phyloP scores from a whole-genome alignment of 2,113 vertebrate species.

The Oreocharis arfaki region DNA sequence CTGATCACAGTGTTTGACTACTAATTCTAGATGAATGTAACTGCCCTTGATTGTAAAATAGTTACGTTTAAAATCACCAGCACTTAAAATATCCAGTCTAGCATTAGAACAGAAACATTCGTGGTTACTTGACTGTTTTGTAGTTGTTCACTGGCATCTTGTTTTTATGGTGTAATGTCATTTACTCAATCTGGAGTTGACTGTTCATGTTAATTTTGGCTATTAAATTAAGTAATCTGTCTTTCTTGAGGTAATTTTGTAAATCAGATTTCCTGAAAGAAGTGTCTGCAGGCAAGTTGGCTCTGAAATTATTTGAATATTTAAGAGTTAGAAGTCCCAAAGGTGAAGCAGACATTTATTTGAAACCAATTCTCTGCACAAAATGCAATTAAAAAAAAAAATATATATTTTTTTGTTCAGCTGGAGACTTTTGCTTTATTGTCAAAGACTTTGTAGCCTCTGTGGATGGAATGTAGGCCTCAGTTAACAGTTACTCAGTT shows the following conservation, averaged over 20 bases:
- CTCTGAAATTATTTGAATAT: conserved; percentile 60
- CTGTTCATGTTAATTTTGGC: conserved; percentile 44
- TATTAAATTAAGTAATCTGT: conserved; percentile 63
- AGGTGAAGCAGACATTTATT: conserved; percentile 67
- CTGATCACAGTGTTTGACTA: background rate
- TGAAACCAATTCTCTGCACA: conserved; percentile 50
- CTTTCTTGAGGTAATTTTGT: conserved; percentile 28
- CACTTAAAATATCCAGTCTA: background rate
- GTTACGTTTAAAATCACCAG: background rate
- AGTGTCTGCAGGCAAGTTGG: conserved; percentile 22
- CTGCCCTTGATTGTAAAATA: background rate
- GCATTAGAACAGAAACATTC: background rate
- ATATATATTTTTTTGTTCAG: background rate
- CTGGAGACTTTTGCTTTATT: background rate
- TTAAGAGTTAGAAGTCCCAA: conserved; percentile 68
- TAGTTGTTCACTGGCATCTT: background rate
- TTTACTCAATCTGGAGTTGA: conserved; percentile 46
- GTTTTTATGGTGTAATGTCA: background rate
- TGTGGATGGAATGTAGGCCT: background rate
- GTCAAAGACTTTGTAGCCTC: background rate
- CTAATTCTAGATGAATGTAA: background rate
- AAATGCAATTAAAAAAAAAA: background rate
- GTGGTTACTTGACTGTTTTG: background rate
- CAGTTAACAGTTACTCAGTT: background rate
- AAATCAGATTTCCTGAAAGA: conserved; percentile 37